phyloP scores from a whole-genome alignment of 2,888 invertebrate genomes.

The Boloria euphrosyne region DNA sequence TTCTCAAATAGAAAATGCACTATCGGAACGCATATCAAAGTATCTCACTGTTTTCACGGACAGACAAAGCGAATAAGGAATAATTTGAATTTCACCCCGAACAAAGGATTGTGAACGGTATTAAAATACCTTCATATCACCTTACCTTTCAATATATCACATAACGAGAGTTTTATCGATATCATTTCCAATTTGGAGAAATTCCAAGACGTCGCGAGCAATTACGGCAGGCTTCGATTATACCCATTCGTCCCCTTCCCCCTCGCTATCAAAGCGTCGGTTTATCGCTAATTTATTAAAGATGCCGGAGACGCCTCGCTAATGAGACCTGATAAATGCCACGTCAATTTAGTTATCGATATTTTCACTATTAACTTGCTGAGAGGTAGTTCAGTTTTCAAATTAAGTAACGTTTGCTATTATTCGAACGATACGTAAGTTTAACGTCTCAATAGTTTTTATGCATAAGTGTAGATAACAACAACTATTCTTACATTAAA shows the following conservation, averaged over 20 bases:
- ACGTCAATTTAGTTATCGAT: slow-evolving; percentile 22
- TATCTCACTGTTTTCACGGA: slow-evolving; percentile 6
- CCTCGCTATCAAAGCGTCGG: slow-evolving; percentile 31
- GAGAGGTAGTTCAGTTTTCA: background rate
- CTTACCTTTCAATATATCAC: slow-evolving; percentile 41
- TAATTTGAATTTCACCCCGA: slow-evolving; percentile 18
- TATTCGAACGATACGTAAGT: no score
- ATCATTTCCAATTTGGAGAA: slow-evolving; percentile 59
- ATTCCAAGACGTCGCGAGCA: slow-evolving; percentile 56
- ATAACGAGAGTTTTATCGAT: slow-evolving; percentile 48
- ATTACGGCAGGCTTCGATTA: slow-evolving; percentile 56
- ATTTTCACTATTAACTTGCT: slow-evolving; percentile 13
- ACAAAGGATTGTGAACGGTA: slow-evolving; percentile 20
- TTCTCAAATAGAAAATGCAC: slow-evolving; percentile 8
- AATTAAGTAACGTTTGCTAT: no score
- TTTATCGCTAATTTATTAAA: slow-evolving; percentile 50
- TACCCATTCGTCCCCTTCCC: slow-evolving; percentile 44
- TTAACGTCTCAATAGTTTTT: no score
- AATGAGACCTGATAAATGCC: slow-evolving; percentile 48
- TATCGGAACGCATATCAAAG: slow-evolving; percentile 12
- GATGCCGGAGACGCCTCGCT: slow-evolving; percentile 50
- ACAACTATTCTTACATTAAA: no score
- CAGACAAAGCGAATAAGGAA: slow-evolving; percentile 16
- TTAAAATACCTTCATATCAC: slow-evolving; percentile 39
- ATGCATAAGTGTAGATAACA: no score